These are phyloP conservation scores for Strigamia crassipes DNA, from an alignment of 2,888 invertebrate genomes.

Conservation along the genomic window DNA sequence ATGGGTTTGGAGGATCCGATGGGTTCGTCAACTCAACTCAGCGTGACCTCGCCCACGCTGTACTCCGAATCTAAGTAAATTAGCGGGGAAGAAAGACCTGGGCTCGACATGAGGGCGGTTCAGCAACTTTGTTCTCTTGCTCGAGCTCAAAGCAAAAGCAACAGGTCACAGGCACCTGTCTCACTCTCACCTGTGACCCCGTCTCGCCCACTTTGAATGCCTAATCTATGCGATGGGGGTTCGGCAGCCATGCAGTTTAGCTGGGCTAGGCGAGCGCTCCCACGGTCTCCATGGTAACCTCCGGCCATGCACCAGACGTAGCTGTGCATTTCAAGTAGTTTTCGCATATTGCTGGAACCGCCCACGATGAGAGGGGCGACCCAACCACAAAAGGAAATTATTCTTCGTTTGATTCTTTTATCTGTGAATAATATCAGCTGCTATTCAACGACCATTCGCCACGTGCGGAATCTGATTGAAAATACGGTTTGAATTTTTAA, in stretches of 20 bases:
- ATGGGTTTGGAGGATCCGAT: not conserved
- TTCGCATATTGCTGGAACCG: conserved; percentile 10
- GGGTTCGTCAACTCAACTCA: not conserved
- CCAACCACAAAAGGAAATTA: conserved; percentile 12
- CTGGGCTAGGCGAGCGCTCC: not conserved
- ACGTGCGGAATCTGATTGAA: conserved; percentile 5
- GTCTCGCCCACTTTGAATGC: conserved; percentile 26
- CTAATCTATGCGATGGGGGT: conserved; percentile 15
- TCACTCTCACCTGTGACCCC: conserved; percentile 30
- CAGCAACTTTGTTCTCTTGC: conserved; percentile 10
- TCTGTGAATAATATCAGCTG: not conserved
- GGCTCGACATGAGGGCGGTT: conserved; percentile 30
- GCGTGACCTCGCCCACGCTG: conserved; percentile 4
- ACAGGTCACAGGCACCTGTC: conserved; percentile 30
- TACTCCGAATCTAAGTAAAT: not conserved
- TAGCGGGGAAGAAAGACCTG: not conserved
- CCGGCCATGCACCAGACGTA: conserved; percentile 8
- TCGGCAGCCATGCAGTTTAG: not conserved
- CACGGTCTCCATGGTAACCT: conserved; percentile 26
- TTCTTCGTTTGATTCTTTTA: not conserved
- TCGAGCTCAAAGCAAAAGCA: conserved; percentile 22
- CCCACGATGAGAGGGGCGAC: not conserved
- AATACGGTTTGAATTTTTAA: not conserved
- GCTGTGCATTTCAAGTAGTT: conserved; percentile 17
- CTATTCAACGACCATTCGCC: not conserved